Conservation (phyloP, 2,113 vertebrate genomes). For the Epinephelus cyanopodus region DNA sequence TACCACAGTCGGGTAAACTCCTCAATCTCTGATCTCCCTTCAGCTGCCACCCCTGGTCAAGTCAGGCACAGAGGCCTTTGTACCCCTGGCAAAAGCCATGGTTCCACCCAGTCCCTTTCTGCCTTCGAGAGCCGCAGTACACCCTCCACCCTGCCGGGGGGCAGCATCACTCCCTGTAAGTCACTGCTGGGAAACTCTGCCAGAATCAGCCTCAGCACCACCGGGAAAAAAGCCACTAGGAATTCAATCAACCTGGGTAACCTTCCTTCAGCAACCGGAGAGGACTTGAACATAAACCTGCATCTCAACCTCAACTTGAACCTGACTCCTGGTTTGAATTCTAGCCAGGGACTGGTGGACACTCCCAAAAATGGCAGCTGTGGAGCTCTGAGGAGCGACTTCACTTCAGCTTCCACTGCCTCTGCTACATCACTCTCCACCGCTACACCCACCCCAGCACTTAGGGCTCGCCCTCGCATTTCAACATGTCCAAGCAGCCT, state of each 20-base stretch:
- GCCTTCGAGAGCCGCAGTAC: conserved; percentile 79
- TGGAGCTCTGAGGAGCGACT: conserved; percentile 70
- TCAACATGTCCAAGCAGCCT: conserved; percentile 85
- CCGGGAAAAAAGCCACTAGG: conserved; percentile 81
- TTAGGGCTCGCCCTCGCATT: conserved; percentile 85
- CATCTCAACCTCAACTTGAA: conserved; percentile 86
- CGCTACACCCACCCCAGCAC: conserved; percentile 75
- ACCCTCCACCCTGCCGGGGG: conserved; percentile 31
- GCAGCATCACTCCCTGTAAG: conserved; percentile 77
- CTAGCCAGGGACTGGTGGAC: conserved; percentile 64
- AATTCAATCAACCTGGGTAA: conserved; percentile 88
- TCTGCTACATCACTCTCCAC: conserved; percentile 75
- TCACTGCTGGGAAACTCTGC: conserved; percentile 83
- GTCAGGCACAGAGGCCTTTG: conserved; percentile 44
- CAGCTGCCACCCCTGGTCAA: conserved; percentile 36
- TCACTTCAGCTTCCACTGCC: conserved; percentile 57
- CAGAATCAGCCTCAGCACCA: conserved; percentile 78
- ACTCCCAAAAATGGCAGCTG: conserved; percentile 70
- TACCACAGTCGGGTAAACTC: conserved; percentile 72
- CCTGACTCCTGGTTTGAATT: conserved; percentile 78
- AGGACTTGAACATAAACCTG: conserved; percentile 85
- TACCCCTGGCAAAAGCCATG: conserved; percentile 75
- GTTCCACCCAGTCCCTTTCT: conserved; percentile 82
- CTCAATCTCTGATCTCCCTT: conserved; percentile 59
- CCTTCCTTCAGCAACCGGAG: conserved; percentile 85